Base-by-base conservation (phyloP, 2,797 vertebrate genomes). In the Mastacembelus armatus region DNA sequence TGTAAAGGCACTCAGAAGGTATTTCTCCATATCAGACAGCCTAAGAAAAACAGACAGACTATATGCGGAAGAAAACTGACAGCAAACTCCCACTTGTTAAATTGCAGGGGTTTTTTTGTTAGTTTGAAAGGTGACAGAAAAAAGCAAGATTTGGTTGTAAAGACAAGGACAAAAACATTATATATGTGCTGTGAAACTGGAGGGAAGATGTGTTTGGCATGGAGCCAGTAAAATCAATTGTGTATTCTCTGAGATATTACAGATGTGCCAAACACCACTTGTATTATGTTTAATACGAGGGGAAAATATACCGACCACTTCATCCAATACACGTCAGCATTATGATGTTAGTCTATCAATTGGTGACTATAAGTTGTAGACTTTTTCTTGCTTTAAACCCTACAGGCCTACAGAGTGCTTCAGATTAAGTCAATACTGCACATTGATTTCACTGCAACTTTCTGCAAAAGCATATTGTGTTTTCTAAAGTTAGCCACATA, bases 61-160 rank as follows among this genome's bases (percentile, higher is more conserved):
- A n/a, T n/a, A n/a, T n/a, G 55, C 67, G 76, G 74, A 79, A 74
- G 64, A 59, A 44, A 63, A 36, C 69, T 64, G 76, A 82, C 80
- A 86, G 74, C 45, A 80, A 81, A 68, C 60, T 77, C 33, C 40
- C 44, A 55, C 45, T 74, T 66, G 65, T 77, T 79, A 81, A 83
- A 84, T 69, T 36, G 54, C 19, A n/a, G n/a, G n/a, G n/a, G n/a
- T n/a, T n/a, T n/a, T 81, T 51, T 73, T 79, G 48, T 71, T 85
- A 49, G 30, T 55, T 71, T 62, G 58, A 14, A 26, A 50, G 44
- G 67, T 74, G 77, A 75, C 67, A 49, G 72, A 65, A 12, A 43
- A 57, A 57, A 62, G 48, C 12, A 49, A 26, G 3, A 45, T 50
- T 62, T 24, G 12, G 29, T 49, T 52, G 55, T 40, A 27, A 67